A percentile compares a stretch with the other conserved stretches of the same genome.
Conservation (phyloP, 2,888 invertebrate species). For the Pasiphila rectangulata region DNA sequence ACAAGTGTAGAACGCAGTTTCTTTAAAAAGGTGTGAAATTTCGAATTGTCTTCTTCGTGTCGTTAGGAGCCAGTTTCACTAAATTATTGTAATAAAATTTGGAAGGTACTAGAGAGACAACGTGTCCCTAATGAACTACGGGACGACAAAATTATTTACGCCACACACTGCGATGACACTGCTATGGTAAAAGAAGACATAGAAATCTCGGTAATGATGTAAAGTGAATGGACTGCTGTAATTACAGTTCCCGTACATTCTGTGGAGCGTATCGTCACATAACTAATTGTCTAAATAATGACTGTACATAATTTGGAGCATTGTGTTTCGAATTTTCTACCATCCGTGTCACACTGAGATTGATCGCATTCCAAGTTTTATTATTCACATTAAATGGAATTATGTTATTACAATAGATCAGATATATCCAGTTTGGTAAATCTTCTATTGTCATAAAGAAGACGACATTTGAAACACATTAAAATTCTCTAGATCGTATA, state of each 20-base stretch:
- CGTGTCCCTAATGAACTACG: constrained; percentile 68
- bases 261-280: constrained; percentile 71
- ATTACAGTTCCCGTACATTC: constrained; percentile 64
- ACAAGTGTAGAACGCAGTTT: constrained; percentile 36
- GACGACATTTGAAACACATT: constrained; percentile 76
- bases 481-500: constrained; percentile 77
- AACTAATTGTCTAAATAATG: constrained; percentile 60
- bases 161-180: constrained; percentile 60
- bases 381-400: constrained; percentile 58
- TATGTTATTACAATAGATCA: constrained; percentile 61
- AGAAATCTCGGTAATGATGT: constrained; percentile 71
- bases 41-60: constrained; percentile 43
- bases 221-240: constrained; percentile 76
- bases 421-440: constrained; percentile 65
- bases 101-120: constrained; percentile 65
- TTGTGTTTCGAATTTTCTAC: constrained; percentile 39
- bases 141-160: constrained; percentile 76
- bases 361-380: constrained; percentile 41
- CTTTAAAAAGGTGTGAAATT: constrained; percentile 34
- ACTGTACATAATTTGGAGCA: constrained; percentile 36
- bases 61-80: constrained; percentile 51
- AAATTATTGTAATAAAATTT: constrained; percentile 65
- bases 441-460: constrained; percentile 75
- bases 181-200: constrained; percentile 69
- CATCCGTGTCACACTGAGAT: constrained; percentile 30